A percentile compares a stretch with the other conserved stretches of the same genome.
Evolutionary conservation across 2,797 vertebrate species (phyloP).

Genomic region (Phoeniculus purpureus): DNA sequence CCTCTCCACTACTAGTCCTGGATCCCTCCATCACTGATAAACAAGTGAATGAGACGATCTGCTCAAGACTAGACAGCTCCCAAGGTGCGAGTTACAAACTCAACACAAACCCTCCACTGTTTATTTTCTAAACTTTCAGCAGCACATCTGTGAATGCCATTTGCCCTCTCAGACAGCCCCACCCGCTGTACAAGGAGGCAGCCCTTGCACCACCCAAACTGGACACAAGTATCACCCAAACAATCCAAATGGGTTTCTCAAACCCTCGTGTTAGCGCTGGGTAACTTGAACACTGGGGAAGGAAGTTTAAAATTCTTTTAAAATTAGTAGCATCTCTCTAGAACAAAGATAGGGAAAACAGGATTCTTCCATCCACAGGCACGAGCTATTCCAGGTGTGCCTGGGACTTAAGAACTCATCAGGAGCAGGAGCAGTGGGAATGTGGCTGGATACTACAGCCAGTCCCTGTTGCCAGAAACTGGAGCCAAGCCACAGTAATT

Average conservation of each 20-base stretch:
- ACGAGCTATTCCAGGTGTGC: neutral
- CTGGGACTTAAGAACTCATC: neutral
- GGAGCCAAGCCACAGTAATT: neutral
- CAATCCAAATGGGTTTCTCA: neutral
- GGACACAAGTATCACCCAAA: neutral
- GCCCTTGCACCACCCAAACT: neutral
- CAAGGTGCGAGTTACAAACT: neutral
- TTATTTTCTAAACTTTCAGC: neutral
- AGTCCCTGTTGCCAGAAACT: neutral
- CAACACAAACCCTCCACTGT: neutral
- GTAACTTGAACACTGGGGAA: neutral
- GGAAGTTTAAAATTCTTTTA: slow-evolving; percentile 3
- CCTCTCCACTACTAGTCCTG: neutral
- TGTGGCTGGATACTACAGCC: neutral
- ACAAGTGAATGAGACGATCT: neutral
- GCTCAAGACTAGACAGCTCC: neutral
- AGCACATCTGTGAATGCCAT: neutral
- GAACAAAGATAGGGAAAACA: neutral
- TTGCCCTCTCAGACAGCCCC: neutral
- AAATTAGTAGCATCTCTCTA: neutral
- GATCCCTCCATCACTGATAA: neutral
- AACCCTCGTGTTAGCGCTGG: neutral
- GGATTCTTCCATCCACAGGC: neutral
- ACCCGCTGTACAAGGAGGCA: neutral
- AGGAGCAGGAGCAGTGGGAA: neutral